phyloP scores from a whole-genome alignment of 2,888 invertebrate genomes.

The Hydroisotoma schaefferi region DNA sequence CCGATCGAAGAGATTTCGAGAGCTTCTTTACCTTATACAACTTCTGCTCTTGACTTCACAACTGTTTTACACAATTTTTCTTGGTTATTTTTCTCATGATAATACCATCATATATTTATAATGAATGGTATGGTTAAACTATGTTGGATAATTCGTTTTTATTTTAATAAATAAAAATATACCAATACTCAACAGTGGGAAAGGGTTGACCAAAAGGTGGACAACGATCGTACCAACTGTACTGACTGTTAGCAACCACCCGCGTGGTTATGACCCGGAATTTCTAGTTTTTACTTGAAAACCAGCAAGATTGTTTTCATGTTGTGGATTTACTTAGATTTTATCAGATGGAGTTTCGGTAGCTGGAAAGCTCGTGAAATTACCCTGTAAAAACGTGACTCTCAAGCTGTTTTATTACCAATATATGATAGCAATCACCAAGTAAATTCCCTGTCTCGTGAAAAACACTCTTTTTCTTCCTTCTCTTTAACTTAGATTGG shows the following conservation, averaged over 20 bases:
- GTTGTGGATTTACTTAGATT: constrained; percentile 43
- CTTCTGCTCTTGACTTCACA: too few relatives aligned
- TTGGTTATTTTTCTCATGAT: too few relatives aligned
- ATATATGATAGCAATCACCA: constrained; percentile 27
- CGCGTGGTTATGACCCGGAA: constrained; percentile 48
- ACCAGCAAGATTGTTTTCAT: constrained; percentile 44
- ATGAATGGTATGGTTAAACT: too few relatives aligned
- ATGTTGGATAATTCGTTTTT: too few relatives aligned
- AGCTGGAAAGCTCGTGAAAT: constrained; percentile 39
- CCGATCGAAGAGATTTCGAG: background rate
- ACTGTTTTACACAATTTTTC: too few relatives aligned
- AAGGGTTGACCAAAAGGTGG: background rate
- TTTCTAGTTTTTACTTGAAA: constrained; percentile 46
- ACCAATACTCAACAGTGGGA: constrained; percentile 6
- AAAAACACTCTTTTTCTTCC: background rate
- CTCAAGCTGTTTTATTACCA: constrained; percentile 44
- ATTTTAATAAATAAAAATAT: background rate
- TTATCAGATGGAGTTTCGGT: constrained; percentile 44
- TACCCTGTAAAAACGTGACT: constrained; percentile 46
- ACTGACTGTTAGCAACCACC: constrained; percentile 30
- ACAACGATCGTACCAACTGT: background rate
- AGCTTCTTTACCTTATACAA: too few relatives aligned
- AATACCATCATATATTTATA: too few relatives aligned
- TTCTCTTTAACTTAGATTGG: background rate
- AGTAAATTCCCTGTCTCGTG: background rate